Evolutionary conservation across 1,140 invertebrate genomes (phyloP).

Genomic region (Drosophila tani): DNA sequence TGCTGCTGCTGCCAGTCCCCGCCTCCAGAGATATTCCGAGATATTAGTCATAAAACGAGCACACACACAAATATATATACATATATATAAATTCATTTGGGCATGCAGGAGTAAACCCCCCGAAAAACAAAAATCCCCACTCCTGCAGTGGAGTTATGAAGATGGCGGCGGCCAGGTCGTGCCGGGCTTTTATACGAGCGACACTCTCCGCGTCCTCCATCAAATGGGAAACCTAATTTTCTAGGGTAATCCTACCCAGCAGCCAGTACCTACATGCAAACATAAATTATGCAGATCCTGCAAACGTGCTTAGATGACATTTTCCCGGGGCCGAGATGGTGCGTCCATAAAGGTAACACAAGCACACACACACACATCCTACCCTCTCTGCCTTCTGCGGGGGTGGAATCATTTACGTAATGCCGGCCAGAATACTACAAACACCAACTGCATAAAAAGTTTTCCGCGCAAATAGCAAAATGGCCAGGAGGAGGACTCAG

Average conservation of each 20-base stretch:
- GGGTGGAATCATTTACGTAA: slow-evolving; percentile 50
- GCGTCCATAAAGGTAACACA: slow-evolving; percentile 71
- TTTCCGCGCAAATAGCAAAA: slow-evolving; percentile 71
- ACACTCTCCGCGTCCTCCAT: slow-evolving; percentile 69
- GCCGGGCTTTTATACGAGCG: slow-evolving; percentile 74
- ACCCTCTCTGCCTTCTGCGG: background rate
- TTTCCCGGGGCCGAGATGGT: slow-evolving; percentile 59
- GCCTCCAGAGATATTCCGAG: slow-evolving; percentile 68
- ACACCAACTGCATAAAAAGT: slow-evolving; percentile 75
- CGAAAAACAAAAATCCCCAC: slow-evolving; percentile 11
- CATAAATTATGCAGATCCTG: slow-evolving; percentile 85
- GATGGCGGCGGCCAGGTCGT: slow-evolving; percentile 73
- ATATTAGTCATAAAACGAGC: slow-evolving; percentile 82
- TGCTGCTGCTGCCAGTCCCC: slow-evolving; percentile 27
- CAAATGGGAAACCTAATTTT: slow-evolving; percentile 82
- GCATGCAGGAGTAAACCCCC: slow-evolving; percentile 47
- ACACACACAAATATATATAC: slow-evolving; percentile 49
- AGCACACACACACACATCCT: slow-evolving; percentile 12
- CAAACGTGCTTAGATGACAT: slow-evolving; percentile 84
- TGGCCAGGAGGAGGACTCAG: slow-evolving; percentile 31
- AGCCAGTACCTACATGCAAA: slow-evolving; percentile 60
- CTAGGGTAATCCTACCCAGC: slow-evolving; percentile 79
- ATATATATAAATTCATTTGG: slow-evolving; percentile 78
- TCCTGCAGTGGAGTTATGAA: slow-evolving; percentile 64
- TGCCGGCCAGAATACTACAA: slow-evolving; percentile 35